These are phyloP conservation scores for Harlomillsia oculata DNA, from an alignment of 1,140 invertebrate genomes.

Conservation along the genomic window DNA sequence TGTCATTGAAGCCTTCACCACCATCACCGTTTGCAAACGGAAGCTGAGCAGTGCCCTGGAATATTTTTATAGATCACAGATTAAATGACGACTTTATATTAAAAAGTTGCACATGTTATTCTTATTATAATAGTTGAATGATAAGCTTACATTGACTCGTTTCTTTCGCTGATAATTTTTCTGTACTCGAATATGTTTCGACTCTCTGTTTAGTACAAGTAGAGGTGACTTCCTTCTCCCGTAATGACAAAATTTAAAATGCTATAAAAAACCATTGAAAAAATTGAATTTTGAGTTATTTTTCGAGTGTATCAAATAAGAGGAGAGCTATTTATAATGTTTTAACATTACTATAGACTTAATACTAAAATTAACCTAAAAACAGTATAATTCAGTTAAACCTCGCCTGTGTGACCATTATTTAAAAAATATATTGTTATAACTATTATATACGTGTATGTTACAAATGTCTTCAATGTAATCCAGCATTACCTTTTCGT, in stretches of 20 bases:
- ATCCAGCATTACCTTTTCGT: too few relatives aligned
- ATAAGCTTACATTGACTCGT: slow-evolving; percentile 8
- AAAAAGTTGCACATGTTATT: too few relatives aligned
- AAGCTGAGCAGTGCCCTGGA: not conserved
- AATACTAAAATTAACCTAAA: too few relatives aligned
- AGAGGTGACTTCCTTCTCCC: slow-evolving; percentile 25
- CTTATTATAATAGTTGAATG: not conserved
- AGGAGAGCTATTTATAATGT: too few relatives aligned
- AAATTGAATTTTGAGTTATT: too few relatives aligned
- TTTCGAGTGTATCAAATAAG: not conserved
- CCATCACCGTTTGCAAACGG: not conserved
- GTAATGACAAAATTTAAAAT: slow-evolving; percentile 31
- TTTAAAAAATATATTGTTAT: too few relatives aligned
- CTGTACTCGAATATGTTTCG: slow-evolving; percentile 28
- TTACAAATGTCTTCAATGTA: too few relatives aligned
- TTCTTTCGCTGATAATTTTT: slow-evolving; percentile 21
- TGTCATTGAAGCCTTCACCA: not conserved
- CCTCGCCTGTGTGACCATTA: too few relatives aligned
- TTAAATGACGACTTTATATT: too few relatives aligned
- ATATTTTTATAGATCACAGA: not conserved
- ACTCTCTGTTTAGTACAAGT: slow-evolving; percentile 26
- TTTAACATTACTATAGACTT: too few relatives aligned
- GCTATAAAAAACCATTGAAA: too few relatives aligned
- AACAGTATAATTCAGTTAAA: too few relatives aligned
- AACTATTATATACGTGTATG: not conserved